These are phyloP conservation scores for Alaudala cheleensis DNA, from an alignment of 2,113 vertebrate species.

Conservation along the genomic window DNA sequence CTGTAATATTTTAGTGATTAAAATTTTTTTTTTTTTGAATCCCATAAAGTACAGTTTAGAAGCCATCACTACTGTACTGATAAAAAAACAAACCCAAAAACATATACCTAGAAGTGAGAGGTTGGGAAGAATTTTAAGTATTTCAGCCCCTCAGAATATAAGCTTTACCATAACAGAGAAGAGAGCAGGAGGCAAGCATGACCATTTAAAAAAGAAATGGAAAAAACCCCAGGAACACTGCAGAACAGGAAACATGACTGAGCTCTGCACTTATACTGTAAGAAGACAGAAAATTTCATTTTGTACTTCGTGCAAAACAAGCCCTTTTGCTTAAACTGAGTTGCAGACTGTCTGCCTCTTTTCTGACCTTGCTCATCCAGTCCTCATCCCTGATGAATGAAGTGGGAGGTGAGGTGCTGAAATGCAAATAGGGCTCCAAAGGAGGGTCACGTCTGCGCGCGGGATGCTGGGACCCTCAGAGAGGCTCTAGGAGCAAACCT, in stretches of 20 bases:
- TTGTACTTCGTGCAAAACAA: neutral
- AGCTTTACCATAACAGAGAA: neutral
- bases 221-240: accelerated
- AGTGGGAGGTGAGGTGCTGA: neutral
- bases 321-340: neutral
- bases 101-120: neutral
- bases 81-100: neutral
- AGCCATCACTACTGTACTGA: neutral
- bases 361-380: constrained; percentile 3
- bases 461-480: neutral
- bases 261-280: neutral
- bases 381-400: neutral
- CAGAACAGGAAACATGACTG: neutral
- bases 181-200: neutral
- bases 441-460: neutral
- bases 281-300: neutral
- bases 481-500: neutral
- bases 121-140: neutral
- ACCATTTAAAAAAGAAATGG: neutral
- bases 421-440: neutral
- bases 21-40: neutral
- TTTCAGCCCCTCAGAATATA: neutral
- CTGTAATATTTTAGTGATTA: neutral
- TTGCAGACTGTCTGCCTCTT: neutral
- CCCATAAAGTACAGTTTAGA: accelerated